Evolutionary conservation across 2,113 vertebrate species (phyloP).

Genomic region (Labeo rohita): DNA sequence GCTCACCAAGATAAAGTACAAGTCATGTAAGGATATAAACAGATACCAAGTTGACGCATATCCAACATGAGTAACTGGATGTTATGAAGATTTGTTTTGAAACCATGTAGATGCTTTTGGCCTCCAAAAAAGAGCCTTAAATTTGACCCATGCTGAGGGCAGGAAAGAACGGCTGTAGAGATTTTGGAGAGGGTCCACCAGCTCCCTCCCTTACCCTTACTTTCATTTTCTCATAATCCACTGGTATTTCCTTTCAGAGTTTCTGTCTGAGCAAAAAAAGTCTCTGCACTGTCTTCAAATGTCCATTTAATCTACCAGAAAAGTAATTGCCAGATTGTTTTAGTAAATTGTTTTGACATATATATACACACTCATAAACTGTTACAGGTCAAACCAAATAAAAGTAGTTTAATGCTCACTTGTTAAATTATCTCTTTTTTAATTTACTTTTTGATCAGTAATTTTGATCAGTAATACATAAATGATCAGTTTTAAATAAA

Average conservation of each 20-base stretch:
- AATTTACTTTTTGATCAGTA: neutral
- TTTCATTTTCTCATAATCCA: slow-evolving; percentile 53
- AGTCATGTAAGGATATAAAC: slow-evolving; percentile 9
- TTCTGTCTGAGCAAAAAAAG: slow-evolving; percentile 41
- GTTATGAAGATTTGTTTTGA: slow-evolving; percentile 61
- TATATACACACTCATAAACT: neutral
- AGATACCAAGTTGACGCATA: neutral
- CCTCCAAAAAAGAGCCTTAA: slow-evolving; percentile 20
- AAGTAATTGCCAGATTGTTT: neutral
- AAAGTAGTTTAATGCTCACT: neutral
- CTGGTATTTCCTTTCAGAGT: slow-evolving; percentile 61
- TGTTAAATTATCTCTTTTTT: neutral
- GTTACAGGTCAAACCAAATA: slow-evolving; percentile 7
- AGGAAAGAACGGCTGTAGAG: slow-evolving; percentile 6
- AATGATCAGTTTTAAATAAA: neutral
- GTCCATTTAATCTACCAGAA: neutral
- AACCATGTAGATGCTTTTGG: slow-evolving; percentile 53
- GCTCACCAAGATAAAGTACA: slow-evolving; percentile 7
- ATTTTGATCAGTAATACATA: neutral
- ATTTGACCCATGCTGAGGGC: slow-evolving; percentile 5
- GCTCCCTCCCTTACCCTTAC: slow-evolving; percentile 11
- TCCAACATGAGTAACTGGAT: neutral
- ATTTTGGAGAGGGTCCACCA: slow-evolving; percentile 27
- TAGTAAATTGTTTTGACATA: neutral
- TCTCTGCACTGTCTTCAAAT: slow-evolving; percentile 6